phyloP scores from a whole-genome alignment of 2,113 vertebrate species.

The Parotia lawesii region DNA sequence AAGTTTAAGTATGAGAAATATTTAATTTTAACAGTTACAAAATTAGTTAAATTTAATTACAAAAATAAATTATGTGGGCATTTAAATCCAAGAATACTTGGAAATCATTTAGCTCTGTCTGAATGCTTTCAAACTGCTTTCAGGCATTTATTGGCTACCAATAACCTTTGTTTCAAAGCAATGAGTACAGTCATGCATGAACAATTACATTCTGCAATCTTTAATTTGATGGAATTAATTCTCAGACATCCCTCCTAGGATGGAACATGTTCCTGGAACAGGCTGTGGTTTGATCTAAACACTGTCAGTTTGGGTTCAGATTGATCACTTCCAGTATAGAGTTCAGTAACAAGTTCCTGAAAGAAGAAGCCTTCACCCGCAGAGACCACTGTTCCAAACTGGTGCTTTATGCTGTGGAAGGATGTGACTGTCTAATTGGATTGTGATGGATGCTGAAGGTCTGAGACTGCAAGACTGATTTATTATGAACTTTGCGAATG shows the following conservation, averaged over 20 bases:
- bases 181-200: background rate
- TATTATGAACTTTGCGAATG: background rate
- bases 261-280: background rate
- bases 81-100: background rate
- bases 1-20: background rate
- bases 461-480: background rate
- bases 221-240: conserved; percentile 35
- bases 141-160: background rate
- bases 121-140: background rate
- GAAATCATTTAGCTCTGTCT: background rate
- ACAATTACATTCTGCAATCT: background rate
- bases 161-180: background rate
- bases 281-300: background rate
- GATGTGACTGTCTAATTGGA: background rate
- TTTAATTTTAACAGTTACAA: background rate
- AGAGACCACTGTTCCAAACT: background rate
- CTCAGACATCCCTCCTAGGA: background rate
- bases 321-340: background rate
- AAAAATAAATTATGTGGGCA: background rate
- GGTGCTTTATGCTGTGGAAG: background rate
- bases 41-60: background rate
- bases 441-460: background rate
- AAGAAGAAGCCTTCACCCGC: background rate
- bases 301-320: background rate
- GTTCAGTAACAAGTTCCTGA: conserved; percentile 14